Base-by-base conservation (phyloP, 2,888 invertebrate genomes). In the Congeria kusceri region DNA sequence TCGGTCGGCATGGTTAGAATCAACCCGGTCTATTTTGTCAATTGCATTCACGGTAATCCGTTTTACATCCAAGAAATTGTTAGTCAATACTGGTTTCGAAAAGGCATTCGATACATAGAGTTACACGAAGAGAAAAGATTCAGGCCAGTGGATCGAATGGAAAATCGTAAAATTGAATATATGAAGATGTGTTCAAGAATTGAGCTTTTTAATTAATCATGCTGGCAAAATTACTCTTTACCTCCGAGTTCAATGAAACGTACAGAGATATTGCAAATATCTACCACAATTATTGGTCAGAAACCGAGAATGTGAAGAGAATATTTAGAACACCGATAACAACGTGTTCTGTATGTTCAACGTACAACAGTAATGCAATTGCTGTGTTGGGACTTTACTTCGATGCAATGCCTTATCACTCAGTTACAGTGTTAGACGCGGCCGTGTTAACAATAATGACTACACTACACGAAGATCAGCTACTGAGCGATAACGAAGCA, bases 391-490 rank as follows among this genome's bases (percentile, higher is more conserved):
- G 70, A n/a, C n/a, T 70, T 1, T 70, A 62, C 29, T 70, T 53
- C 29, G 70, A 70, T 28, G 61, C 70, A 18, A 32, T 70, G 49
- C 56, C 70, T 15, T 53, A 53, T 18, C 29, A n/a, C 25, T 23
- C 56, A 15, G 70, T 70, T 5, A 56, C 63, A 15, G 5, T 70
- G 27, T 39, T 70, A 23, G 70, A 70, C 27, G 62, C 70, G 15
- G 49, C 63, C 4, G 63, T 70, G 25, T 62, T 70, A n/a, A 63
- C 70, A 5, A 63, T 70, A 7, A 70, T 70, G 70, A 29, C 62
- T 44, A n/a, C 56, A 9, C 29, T 70, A 44, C n/a, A 56, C 9
- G 29, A 49, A 25, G 62, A 68, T 29, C 28, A 46, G 23, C n/a
- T 58, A n/a, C 28, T 15, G 11, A n/a, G 20, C 28, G 47, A 59